phyloP scores from a whole-genome alignment of 2,113 vertebrate species.

The Antennarius striatus region DNA sequence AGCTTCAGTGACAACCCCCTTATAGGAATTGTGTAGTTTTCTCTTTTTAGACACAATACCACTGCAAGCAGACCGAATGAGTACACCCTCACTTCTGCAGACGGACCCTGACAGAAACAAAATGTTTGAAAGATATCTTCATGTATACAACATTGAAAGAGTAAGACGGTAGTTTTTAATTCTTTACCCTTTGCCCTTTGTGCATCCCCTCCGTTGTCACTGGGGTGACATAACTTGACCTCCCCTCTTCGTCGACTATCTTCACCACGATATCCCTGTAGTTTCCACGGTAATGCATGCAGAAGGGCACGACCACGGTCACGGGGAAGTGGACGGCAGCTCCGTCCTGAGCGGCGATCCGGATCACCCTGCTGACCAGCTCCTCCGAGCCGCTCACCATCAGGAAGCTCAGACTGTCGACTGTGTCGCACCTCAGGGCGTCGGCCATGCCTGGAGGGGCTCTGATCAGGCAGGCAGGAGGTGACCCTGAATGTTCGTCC shows the following conservation, averaged over 20 bases:
- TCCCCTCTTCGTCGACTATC: slow-evolving; percentile 60
- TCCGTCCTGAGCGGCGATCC: slow-evolving; percentile 57
- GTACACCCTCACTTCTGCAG: slow-evolving; percentile 84
- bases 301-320: slow-evolving; percentile 81
- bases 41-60: slow-evolving; percentile 85
- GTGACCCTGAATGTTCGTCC: slow-evolving; percentile 13
- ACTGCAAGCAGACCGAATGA: slow-evolving; percentile 87
- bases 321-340: slow-evolving; percentile 77
- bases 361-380: slow-evolving; percentile 85
- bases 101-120: slow-evolving; percentile 70
- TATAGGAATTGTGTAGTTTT: slow-evolving; percentile 83
- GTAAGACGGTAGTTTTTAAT: too few species aligned
- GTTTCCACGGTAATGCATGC: slow-evolving; percentile 77
- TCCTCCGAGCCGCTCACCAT: slow-evolving; percentile 83
- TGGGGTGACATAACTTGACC: slow-evolving; percentile 74
- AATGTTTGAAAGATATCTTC: too few species aligned
- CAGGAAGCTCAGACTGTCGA: slow-evolving; percentile 77
- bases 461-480: slow-evolving; percentile 77
- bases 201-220: slow-evolving; percentile 73
- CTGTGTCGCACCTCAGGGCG: slow-evolving; percentile 71
- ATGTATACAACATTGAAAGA: too few species aligned
- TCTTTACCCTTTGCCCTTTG: slow-evolving; percentile 76
- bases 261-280: slow-evolving; percentile 86
- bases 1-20: slow-evolving; percentile 81
- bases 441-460: slow-evolving; percentile 66